A percentile compares a stretch with the other conserved stretches of the same genome.
These are phyloP conservation scores for Anguilla anguilla DNA, from an alignment of 2,797 vertebrate species.

Conservation along the genomic window DNA sequence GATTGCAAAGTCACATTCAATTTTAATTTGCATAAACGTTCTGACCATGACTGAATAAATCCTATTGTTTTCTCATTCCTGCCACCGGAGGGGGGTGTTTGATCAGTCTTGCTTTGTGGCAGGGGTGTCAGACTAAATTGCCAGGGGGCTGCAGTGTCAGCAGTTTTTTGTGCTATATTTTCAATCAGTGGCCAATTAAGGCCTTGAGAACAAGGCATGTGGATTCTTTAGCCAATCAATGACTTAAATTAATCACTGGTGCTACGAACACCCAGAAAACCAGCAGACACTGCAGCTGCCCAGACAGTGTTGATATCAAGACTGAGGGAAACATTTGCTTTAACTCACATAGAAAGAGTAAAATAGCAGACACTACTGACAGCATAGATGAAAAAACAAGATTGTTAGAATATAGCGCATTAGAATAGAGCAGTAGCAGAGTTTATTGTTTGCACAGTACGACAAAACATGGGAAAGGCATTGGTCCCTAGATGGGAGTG, in stretches of 20 bases:
- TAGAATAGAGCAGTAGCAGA: not conserved
- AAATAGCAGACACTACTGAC: not conserved
- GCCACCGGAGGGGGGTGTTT: slow-evolving; percentile 43
- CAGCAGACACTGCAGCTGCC: not conserved
- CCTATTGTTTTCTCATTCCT: slow-evolving; percentile 14
- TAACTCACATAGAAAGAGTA: not conserved
- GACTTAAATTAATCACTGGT: not conserved
- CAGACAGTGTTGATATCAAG: not conserved
- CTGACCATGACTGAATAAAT: not conserved
- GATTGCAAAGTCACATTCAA: not conserved
- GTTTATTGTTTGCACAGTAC: not conserved
- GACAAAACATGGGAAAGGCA: not conserved
- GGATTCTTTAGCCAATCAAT: not conserved
- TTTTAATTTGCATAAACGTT: not conserved
- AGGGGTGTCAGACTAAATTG: not conserved
- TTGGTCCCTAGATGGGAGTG: not conserved
- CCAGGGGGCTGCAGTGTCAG: not conserved
- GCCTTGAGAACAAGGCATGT: not conserved
- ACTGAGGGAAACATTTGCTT: not conserved
- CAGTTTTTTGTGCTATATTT: not conserved
- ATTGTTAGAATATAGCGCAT: not conserved
- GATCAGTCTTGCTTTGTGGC: slow-evolving; percentile 12
- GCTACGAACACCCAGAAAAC: not conserved
- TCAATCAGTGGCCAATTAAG: not conserved
- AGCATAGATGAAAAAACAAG: not conserved